A percentile compares a stretch with the other conserved stretches of the same genome.
Evolutionary conservation across 2,113 vertebrate genomes (phyloP).

Genomic region (Eretmochelys imbricata): DNA sequence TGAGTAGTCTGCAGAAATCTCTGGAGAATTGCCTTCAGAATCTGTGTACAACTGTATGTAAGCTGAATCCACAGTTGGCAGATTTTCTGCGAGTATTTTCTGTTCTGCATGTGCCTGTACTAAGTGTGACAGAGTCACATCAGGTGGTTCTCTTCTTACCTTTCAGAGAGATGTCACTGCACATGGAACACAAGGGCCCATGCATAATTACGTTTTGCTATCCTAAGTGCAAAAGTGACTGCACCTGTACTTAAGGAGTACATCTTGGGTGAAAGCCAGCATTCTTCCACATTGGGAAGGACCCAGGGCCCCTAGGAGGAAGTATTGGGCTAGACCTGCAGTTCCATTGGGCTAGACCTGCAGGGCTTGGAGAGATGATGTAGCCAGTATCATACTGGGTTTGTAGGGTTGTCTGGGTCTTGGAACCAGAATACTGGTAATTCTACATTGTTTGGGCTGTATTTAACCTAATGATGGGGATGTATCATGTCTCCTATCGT

Average conservation of each 20-base stretch:
- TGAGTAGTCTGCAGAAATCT: conserved; percentile 20
- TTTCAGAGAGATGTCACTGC: background rate
- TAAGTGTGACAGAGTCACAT: fast-evolving
- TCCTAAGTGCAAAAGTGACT: background rate
- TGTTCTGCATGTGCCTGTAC: background rate
- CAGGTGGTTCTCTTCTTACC: background rate
- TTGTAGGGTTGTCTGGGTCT: background rate
- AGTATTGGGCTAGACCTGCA: background rate
- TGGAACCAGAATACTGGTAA: background rate
- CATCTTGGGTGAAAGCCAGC: background rate
- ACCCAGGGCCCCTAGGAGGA: background rate
- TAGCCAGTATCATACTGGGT: background rate
- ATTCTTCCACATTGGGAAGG: background rate
- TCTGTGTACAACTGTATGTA: background rate
- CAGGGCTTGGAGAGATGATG: background rate
- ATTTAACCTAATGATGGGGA: background rate
- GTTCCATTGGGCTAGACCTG: background rate
- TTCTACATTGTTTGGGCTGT: background rate
- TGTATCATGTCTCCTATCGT: background rate
- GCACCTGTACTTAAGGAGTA: background rate
- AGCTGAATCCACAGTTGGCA: fast-evolving
- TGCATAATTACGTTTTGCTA: background rate
- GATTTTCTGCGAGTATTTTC: background rate
- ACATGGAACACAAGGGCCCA: fast-evolving
- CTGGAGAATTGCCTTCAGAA: conserved; percentile 19